phyloP scores from a whole-genome alignment of 2,888 invertebrate genomes.

The Sinodicranocentrus sp. region DNA sequence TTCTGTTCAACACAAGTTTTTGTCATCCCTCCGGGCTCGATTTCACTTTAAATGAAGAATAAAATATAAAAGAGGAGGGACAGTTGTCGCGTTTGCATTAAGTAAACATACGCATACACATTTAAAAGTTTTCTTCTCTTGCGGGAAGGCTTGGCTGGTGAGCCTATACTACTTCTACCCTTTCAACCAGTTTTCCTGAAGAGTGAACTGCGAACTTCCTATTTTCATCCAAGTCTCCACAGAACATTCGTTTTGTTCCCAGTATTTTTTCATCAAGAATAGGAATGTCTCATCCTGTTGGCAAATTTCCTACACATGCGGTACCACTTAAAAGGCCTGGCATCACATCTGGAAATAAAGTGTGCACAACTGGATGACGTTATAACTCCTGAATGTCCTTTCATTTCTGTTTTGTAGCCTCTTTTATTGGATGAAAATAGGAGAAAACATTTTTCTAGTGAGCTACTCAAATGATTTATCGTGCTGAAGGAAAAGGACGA shows the following conservation, averaged over 20 bases:
- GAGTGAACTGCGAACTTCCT: too few species aligned
- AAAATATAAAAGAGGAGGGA: not conserved
- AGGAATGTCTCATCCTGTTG: slow-evolving; percentile 11
- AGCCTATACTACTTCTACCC: not conserved
- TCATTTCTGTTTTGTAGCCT: slow-evolving; percentile 32
- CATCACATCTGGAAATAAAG: slow-evolving; percentile 21
- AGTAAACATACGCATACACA: not conserved
- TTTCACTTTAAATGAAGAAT: not conserved
- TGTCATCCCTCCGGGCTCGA: not conserved
- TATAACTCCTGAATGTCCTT: not conserved
- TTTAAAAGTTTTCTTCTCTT: not conserved
- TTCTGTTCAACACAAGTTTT: not conserved
- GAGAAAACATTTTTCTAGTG: slow-evolving; percentile 33
- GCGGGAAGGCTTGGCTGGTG: not conserved
- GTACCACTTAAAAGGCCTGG: slow-evolving; percentile 36
- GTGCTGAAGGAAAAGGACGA: not conserved
- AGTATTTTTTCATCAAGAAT: too few species aligned
- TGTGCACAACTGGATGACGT: not conserved
- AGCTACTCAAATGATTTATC: slow-evolving; percentile 44
- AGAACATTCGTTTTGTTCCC: not conserved
- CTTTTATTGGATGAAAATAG: slow-evolving; percentile 45
- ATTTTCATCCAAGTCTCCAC: too few species aligned
- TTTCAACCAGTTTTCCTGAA: not conserved
- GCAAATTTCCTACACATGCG: slow-evolving; percentile 50
- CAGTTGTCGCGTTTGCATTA: not conserved